These are phyloP conservation scores for Malurus alboscapulatus DNA, from an alignment of 2,113 vertebrate species.

Conservation along the genomic window DNA sequence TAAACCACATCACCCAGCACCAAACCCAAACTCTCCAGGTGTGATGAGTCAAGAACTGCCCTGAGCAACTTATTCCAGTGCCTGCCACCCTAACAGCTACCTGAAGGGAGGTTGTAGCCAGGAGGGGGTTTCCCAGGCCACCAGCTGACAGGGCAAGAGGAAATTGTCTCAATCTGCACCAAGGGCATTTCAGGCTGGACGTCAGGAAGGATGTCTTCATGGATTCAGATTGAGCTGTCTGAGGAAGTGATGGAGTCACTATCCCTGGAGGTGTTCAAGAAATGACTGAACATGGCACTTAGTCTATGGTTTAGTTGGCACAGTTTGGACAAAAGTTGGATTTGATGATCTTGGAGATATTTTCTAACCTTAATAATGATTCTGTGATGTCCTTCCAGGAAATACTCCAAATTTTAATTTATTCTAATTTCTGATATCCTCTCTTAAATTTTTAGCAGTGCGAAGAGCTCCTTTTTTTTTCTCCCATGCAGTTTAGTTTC, in stretches of 20 bases:
- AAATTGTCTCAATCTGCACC: neutral
- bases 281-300: neutral
- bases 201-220: neutral
- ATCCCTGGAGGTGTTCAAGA: neutral
- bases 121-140: neutral
- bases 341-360: neutral
- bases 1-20: neutral
- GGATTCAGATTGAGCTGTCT: neutral
- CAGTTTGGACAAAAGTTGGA: neutral
- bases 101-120: neutral
- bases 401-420: neutral
- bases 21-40: neutral
- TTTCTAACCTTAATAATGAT: neutral
- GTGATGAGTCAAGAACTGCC: neutral
- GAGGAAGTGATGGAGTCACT: neutral
- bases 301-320: neutral
- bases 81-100: neutral
- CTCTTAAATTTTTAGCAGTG: neutral
- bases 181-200: neutral
- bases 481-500: neutral
- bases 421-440: neutral
- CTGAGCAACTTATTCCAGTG: neutral
- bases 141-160: neutral
- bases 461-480: neutral
- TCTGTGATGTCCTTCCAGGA: neutral